Base-by-base conservation (phyloP, 1,140 invertebrate species). In the Drosophila aff. region DNA sequence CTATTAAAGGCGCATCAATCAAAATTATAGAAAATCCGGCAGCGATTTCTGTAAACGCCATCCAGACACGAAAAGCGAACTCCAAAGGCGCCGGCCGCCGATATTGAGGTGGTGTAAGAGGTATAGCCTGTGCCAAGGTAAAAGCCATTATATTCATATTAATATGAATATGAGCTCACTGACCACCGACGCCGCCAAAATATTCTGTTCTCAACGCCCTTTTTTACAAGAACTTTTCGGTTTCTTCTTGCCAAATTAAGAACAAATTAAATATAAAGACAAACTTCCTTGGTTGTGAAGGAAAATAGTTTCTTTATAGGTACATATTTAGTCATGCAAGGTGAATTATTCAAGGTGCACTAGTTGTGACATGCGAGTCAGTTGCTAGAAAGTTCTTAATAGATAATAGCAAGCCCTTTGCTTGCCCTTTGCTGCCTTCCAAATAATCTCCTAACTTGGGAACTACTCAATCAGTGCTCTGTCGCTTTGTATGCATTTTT, bases 111-210 rank as follows among this genome's bases (percentile, higher is more conserved):
- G 33, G 23, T 7, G 0, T 18, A 16, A 21, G 53, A 43, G 40
- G 3, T 18, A 74, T 72, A 64, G 38, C 66, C 61, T 82, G 68
- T 41, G 47, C 63, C 52, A 78, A 84, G 84, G 77, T 69, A 10
- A 79, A 65, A 72, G 16, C 73, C 33, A 90, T 87, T 87, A 87
- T 81, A 89, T 81, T 81, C 74, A 52, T 61, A 87, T 87, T 87
- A 87, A 79, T 33, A 57, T 38, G 13, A 23, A 55, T 15, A 21
- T 21, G 8, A 13, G 13, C 10, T 40, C 2, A 10, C 26, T 18
- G 23, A 3, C 15, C 9, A 44, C 26, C 23, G 46, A 43, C 36
- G 18, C 41, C 52, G 36, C 43, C 55, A 23, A 79, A 63, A 62
- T 43, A 53, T 72, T 46, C n/a, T 61, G 33, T 43, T 63, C 36